These are phyloP conservation scores for Eubucco bourcierii DNA, from an alignment of 2,113 vertebrate genomes.

Conservation along the genomic window DNA sequence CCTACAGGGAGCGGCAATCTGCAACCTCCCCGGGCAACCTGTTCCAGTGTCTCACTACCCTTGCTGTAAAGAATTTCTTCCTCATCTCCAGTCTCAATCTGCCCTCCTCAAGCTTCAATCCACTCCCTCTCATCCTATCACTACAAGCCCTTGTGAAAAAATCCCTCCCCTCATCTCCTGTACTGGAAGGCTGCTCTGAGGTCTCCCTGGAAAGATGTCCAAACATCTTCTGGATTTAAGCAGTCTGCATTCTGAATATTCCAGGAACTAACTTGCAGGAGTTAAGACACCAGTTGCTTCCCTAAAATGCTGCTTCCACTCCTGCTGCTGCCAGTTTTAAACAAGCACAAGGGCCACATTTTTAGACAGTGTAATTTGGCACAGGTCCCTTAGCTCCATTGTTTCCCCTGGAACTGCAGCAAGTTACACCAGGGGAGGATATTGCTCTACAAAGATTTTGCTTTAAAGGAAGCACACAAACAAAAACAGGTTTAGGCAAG, in stretches of 20 bases:
- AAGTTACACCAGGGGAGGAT: conserved; percentile 43
- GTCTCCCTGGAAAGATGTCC: not conserved
- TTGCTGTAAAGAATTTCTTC: too few species aligned
- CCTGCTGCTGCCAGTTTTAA: not conserved
- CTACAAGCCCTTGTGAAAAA: too few species aligned
- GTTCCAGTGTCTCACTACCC: too few species aligned
- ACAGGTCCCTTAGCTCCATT: not conserved
- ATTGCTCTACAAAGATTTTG: not conserved
- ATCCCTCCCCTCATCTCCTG: too few species aligned
- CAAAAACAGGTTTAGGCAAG: conserved; percentile 42
- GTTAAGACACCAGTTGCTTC: not conserved
- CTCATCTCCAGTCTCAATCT: too few species aligned
- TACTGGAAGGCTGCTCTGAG: too few species aligned
- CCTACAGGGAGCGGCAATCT: too few species aligned
- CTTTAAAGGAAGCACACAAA: conserved; percentile 50
- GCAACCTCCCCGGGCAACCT: too few species aligned
- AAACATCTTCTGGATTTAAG: not conserved
- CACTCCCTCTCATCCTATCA: too few species aligned
- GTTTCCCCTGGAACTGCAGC: conserved; percentile 24
- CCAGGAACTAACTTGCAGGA: not conserved
- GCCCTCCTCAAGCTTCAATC: too few species aligned
- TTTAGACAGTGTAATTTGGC: conserved; percentile 12
- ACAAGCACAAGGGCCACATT: not conserved
- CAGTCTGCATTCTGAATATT: accelerated
- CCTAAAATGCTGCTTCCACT: not conserved